Evolutionary conservation across 1,140 invertebrate species (phyloP), one percentile per base, ranked within the genome.

Genomic region (Gonatopus flavifemur): DNA sequence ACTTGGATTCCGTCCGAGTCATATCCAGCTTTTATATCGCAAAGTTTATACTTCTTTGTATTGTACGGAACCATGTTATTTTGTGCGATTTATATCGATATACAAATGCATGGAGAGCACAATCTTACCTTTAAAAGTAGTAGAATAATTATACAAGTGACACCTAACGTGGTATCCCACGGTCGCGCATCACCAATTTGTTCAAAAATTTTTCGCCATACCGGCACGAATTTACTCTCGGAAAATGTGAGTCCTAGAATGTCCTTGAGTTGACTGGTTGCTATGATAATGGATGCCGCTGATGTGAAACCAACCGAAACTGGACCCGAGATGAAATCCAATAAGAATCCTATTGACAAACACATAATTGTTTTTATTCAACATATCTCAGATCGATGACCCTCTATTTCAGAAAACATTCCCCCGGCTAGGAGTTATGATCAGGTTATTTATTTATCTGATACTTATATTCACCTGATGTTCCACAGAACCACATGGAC

Each of bases 251-350:
- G 74, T 1, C 89, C 90, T 1, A 91, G 77, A 31, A 93, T 81
- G 63, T 88, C 85, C 72, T 92, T 94, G 19, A 94, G 78, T 78
- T 95, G 92, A 9, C 89, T 88, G 36, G 88, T 87, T 3, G 88
- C 89, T 36, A 95, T 94, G 36, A 92, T 92, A 46, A 95, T 89
- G 24, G 92, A 90, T 1, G 91, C 92, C 0, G 92, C 92, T 9
- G 90, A 91, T 0, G 91, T 94, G 74, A 95, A 96, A 1, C 90
- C 91, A 47, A 89, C 88, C 12, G 92, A 92, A 15, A 95, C 92
- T n/a, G 92, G 90, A 25, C 89, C 87, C 20, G 90, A 93, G 59
- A 96, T 94, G 77, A 93, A 95, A 73, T 94, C 90, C 52, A 94
- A 88, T 49, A 96, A 76, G 70, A 94, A 94, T 39, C 93, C 92